Evolutionary conservation across 1,140 invertebrate species (phyloP).

Genomic region (Bombus cullumanus): DNA sequence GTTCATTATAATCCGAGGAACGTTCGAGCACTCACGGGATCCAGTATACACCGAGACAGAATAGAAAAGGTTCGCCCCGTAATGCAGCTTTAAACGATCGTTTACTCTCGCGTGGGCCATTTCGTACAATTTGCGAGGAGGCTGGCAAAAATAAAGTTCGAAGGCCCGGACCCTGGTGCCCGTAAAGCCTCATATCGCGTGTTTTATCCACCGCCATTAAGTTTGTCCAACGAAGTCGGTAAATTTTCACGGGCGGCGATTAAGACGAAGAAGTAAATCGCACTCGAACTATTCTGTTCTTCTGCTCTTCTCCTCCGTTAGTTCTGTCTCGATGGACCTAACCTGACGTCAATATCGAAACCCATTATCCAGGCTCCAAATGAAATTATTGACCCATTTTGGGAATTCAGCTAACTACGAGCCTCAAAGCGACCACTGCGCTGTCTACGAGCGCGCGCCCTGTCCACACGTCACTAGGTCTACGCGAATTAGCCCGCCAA

Average conservation of each 20-base stretch:
- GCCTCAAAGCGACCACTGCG: not conserved
- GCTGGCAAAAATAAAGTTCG: not conserved
- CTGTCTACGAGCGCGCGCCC: not conserved
- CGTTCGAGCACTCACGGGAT: not conserved
- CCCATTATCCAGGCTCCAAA: conserved; percentile 3
- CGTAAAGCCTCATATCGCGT: not conserved
- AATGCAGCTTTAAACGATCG: conserved; percentile 3
- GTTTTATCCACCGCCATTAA: not conserved
- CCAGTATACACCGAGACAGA: not conserved
- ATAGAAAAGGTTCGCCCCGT: not conserved
- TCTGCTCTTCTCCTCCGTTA: too few relatives aligned
- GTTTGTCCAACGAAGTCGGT: conserved; percentile 1
- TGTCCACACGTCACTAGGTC: too few relatives aligned
- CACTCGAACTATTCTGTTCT: not conserved
- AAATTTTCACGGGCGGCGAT: conserved; percentile 25
- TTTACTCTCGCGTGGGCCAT: conserved; percentile 9
- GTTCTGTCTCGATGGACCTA: conserved; percentile 6
- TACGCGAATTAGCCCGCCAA: conserved; percentile 2
- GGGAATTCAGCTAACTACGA: conserved; percentile 6
- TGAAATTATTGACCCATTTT: conserved; percentile 19
- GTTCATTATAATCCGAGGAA: not conserved
- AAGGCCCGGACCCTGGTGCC: not conserved
- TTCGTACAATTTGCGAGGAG: conserved; percentile 6
- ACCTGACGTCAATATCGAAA: not conserved
- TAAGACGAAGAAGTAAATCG: conserved; percentile 6